These are phyloP conservation scores for Campylomormyrus numenius DNA, from an alignment of 2,113 vertebrate species.

Conservation along the genomic window DNA sequence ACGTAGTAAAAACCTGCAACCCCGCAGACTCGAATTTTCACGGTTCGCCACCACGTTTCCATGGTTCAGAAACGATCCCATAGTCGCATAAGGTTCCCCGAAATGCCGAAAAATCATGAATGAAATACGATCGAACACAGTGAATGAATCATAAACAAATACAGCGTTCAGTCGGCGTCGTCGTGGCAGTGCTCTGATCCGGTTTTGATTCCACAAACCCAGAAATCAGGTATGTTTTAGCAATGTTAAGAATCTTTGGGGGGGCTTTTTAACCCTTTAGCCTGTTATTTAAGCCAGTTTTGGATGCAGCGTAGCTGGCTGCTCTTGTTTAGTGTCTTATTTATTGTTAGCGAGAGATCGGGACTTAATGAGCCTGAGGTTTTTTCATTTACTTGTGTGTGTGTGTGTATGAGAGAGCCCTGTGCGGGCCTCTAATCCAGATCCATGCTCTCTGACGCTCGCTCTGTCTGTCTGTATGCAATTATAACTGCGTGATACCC, in stretches of 20 bases:
- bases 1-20: background rate
- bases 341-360: background rate
- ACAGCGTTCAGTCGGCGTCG: background rate
- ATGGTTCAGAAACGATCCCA: background rate
- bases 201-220: background rate
- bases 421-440: conserved; percentile 77
- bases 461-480: conserved; percentile 74
- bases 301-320: background rate
- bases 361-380: conserved; percentile 13
- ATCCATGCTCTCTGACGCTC: conserved; percentile 80
- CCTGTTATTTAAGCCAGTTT: background rate
- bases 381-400: background rate
- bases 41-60: background rate
- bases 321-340: background rate
- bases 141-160: background rate
- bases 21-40: background rate
- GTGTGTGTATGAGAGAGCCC: conserved; percentile 57
- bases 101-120: background rate
- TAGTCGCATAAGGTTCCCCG: background rate
- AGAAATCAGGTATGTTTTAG: background rate
- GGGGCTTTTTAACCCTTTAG: background rate
- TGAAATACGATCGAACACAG: background rate
- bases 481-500: conserved; percentile 88
- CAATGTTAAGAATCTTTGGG: background rate
- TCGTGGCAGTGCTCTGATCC: background rate